A percentile compares a stretch with the other conserved stretches of the same genome.
Conservation (phyloP, 2,797 vertebrate species). For the Halcyon badia region DNA sequence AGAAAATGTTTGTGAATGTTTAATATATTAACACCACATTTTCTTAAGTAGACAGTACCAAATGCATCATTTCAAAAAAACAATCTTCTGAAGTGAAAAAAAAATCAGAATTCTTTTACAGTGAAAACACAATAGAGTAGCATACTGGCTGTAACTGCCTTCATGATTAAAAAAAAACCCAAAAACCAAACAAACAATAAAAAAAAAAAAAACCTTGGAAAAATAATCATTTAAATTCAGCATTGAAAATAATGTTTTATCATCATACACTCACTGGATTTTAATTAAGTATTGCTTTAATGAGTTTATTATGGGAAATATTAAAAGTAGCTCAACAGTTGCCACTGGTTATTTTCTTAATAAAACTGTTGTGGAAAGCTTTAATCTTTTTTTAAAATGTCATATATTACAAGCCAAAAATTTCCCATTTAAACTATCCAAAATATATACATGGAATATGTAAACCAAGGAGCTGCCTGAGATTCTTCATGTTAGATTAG, state of each 20-base stretch:
- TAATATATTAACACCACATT: neutral
- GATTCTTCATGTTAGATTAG: neutral
- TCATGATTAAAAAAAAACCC: neutral
- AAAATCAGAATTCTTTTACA: neutral
- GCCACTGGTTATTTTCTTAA: slow-evolving; percentile 38
- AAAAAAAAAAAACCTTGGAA: neutral
- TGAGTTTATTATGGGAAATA: slow-evolving; percentile 7
- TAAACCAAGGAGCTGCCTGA: neutral
- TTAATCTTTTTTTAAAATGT: slow-evolving; percentile 3
- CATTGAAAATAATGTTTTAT: slow-evolving; percentile 23
- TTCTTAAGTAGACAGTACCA: neutral
- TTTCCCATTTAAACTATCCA: neutral
- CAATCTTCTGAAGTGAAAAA: neutral
- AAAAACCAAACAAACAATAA: too few species aligned
- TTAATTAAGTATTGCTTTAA: slow-evolving; percentile 59
- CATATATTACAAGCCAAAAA: neutral
- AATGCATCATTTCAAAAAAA: neutral
- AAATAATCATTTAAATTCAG: slow-evolving; percentile 30
- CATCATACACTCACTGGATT: neutral
- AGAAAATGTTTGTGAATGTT: neutral
- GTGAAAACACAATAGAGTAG: neutral
- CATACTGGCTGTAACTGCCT: neutral
- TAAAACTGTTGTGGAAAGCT: neutral
- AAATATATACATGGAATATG: neutral
- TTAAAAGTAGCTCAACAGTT: slow-evolving; percentile 23